A percentile compares a stretch with the other conserved stretches of the same genome.
Evolutionary conservation across 2,797 vertebrate genomes (phyloP).

Genomic region (Okamejei kenojei): DNA sequence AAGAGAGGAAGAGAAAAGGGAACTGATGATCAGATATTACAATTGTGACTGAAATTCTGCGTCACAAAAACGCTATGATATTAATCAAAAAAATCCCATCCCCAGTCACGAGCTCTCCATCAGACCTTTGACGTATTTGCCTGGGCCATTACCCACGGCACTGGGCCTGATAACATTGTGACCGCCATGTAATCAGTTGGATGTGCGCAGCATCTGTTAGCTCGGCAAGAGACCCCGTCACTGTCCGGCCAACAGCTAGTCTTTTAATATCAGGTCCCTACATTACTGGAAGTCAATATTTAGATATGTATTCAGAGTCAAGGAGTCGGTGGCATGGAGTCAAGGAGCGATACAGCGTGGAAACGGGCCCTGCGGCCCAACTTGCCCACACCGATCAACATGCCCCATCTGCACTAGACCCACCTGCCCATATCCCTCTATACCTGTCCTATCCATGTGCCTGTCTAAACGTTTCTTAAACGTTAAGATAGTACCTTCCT

Average conservation of each 20-base stretch:
- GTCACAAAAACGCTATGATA: background rate
- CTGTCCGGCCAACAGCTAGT: background rate
- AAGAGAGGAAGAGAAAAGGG: background rate
- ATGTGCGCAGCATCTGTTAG: background rate
- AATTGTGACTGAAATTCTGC: background rate
- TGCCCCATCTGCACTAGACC: too few relatives aligned
- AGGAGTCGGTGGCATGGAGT: too few relatives aligned
- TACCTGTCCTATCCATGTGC: too few relatives aligned
- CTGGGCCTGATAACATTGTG: background rate
- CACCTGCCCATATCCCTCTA: too few relatives aligned
- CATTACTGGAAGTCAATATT: background rate
- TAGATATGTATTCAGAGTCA: background rate
- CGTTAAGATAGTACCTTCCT: too few relatives aligned
- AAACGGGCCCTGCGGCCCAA: too few relatives aligned
- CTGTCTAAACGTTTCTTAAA: too few relatives aligned
- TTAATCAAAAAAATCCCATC: background rate
- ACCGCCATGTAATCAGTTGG: background rate
- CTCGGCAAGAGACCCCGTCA: background rate
- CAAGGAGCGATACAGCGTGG: too few relatives aligned
- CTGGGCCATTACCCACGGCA: background rate
- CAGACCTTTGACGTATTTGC: background rate
- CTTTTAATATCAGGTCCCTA: background rate
- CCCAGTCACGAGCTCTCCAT: background rate
- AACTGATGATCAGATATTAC: background rate
- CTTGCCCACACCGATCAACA: too few relatives aligned